These are phyloP conservation scores for Halictus rubicundus DNA, from an alignment of 1,140 invertebrate species.

Conservation along the genomic window DNA sequence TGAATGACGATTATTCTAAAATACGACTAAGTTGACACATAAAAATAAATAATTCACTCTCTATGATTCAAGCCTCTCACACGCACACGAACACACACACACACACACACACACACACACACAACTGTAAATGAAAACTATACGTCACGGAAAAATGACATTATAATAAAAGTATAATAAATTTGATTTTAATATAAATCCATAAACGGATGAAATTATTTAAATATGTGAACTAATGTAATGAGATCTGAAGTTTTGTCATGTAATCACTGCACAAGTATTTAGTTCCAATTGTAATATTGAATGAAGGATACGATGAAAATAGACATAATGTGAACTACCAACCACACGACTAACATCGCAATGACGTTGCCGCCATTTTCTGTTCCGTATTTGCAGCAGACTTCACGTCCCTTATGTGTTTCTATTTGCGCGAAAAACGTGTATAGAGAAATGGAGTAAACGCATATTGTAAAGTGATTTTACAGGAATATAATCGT, in stretches of 20 bases:
- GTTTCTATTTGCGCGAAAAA: slow-evolving; percentile 62
- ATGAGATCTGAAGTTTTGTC: neutral
- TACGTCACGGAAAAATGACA: neutral
- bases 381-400: neutral
- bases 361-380: slow-evolving; percentile 19
- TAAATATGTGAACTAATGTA: neutral
- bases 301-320: slow-evolving; percentile 15
- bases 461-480: slow-evolving; percentile 23
- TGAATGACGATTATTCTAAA: slow-evolving; percentile 11
- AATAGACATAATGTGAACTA: slow-evolving; percentile 24
- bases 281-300: neutral
- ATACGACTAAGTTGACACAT: slow-evolving; percentile 14
- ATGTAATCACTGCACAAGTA: neutral
- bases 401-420: slow-evolving; percentile 23
- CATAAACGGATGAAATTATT: neutral
- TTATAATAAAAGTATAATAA: neutral
- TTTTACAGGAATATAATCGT: slow-evolving; percentile 13
- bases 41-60: slow-evolving; percentile 40
- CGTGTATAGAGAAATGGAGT: slow-evolving; percentile 37
- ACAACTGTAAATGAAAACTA: neutral
- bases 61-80: slow-evolving; percentile 11
- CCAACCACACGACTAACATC: neutral
- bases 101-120: too few species aligned
- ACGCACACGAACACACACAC: too few species aligned
- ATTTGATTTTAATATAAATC: neutral